A percentile compares a stretch with the other conserved stretches of the same genome.
Evolutionary conservation across 2,888 invertebrate genomes (phyloP).

Genomic region (Machimus rusticus): DNA sequence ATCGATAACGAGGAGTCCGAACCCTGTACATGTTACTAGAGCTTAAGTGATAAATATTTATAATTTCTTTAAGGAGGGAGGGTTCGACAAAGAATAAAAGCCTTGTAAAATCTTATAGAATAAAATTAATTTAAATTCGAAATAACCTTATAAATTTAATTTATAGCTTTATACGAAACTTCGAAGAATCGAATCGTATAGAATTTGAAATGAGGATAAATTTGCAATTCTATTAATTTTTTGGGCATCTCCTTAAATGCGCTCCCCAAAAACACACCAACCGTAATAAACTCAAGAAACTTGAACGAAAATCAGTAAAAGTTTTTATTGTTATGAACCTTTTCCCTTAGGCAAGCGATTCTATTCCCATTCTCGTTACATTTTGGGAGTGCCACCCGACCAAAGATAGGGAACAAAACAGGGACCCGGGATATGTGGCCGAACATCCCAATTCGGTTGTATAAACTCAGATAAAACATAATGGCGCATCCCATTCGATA

Average conservation of each 20-base stretch:
- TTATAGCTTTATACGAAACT: background rate
- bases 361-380: slow-evolving; percentile 13
- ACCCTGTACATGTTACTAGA: no score
- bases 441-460: slow-evolving; percentile 14
- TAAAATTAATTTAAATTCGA: background rate
- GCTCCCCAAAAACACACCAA: background rate
- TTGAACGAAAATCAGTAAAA: slow-evolving; percentile 39
- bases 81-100: no score
- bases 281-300: slow-evolving; percentile 28
- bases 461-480: slow-evolving; percentile 26
- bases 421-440: background rate
- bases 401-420: slow-evolving; percentile 10
- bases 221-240: background rate
- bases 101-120: no score
- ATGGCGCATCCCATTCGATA: slow-evolving; percentile 35
- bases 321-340: slow-evolving; percentile 37
- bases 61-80: no score
- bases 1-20: no score
- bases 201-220: background rate
- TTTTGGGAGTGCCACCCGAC: background rate
- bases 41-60: no score
- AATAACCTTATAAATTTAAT: background rate
- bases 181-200: background rate
- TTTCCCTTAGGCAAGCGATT: slow-evolving; percentile 30
- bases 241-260: background rate